These are phyloP conservation scores for Microctenopoma steveboyesi DNA, from an alignment of 2,797 vertebrate genomes.

Conservation along the genomic window DNA sequence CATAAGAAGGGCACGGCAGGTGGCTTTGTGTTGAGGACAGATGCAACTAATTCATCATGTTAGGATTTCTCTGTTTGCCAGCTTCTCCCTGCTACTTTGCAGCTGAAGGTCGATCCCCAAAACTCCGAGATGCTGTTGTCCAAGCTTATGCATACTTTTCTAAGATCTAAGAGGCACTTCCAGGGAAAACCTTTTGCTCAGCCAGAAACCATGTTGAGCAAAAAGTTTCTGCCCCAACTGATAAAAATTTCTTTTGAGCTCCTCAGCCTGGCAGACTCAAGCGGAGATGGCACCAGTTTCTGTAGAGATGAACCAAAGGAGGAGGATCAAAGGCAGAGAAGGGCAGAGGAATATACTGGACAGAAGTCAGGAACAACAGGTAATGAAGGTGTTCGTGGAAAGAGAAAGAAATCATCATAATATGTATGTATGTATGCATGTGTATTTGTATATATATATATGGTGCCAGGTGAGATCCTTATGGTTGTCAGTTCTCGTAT, in stretches of 20 bases:
- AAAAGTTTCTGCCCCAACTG: constrained; percentile 40
- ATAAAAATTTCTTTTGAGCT: constrained; percentile 58
- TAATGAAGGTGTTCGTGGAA: constrained; percentile 48
- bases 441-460: too few species aligned
- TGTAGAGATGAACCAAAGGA: constrained; percentile 20
- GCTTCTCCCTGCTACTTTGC: constrained; percentile 21
- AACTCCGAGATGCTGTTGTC: constrained; percentile 19
- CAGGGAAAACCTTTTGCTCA: constrained; percentile 3
- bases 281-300: constrained; percentile 29
- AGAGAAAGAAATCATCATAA: background rate
- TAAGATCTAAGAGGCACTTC: constrained; percentile 22
- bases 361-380: constrained; percentile 52
- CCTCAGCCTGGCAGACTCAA: constrained; percentile 30
- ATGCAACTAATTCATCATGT: constrained; percentile 31
- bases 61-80: constrained; percentile 6
- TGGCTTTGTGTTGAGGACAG: constrained; percentile 29
- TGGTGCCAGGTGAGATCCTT: background rate
- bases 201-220: background rate
- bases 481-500: background rate
- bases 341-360: constrained; percentile 44
- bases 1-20: constrained; percentile 14
- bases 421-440: too few species aligned
- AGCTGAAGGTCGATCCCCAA: constrained; percentile 21
- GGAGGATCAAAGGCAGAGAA: constrained; percentile 58
- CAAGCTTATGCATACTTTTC: constrained; percentile 14